Conservation (phyloP, 2,888 invertebrate genomes). For the Aleiodes leptofemur region DNA sequence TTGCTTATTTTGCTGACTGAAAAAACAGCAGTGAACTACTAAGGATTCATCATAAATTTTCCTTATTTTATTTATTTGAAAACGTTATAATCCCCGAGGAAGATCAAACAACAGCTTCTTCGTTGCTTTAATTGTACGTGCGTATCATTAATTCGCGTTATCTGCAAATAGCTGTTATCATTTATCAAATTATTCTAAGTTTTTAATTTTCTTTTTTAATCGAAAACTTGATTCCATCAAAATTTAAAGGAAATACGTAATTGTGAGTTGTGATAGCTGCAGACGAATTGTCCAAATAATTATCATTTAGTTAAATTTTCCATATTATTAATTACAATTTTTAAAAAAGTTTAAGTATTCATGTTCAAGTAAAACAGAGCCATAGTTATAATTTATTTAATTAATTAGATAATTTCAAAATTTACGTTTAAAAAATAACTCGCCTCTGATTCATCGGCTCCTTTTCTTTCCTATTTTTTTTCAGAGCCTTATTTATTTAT, state of each 20-base stretch:
- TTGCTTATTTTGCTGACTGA: no score
- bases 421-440: conserved; percentile 55
- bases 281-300: neutral
- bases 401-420: conserved; percentile 47
- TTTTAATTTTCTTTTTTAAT: no score
- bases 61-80: no score
- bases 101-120: no score
- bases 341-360: conserved; percentile 43
- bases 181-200: no score
- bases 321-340: neutral
- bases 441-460: conserved; percentile 66
- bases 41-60: no score
- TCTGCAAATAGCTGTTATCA: no score
- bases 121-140: no score
- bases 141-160: no score
- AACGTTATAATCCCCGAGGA: no score
- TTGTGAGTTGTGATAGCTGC: neutral
- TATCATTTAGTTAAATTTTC: conserved; percentile 3
- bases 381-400: conserved; percentile 61
- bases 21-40: no score
- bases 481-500: conserved; percentile 10
- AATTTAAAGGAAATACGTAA: neutral
- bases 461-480: conserved; percentile 35
- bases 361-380: conserved; percentile 54
- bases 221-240: neutral